Base-by-base conservation (phyloP, 2,797 vertebrate genomes). In the Petrocephalus schoutedeni region DNA sequence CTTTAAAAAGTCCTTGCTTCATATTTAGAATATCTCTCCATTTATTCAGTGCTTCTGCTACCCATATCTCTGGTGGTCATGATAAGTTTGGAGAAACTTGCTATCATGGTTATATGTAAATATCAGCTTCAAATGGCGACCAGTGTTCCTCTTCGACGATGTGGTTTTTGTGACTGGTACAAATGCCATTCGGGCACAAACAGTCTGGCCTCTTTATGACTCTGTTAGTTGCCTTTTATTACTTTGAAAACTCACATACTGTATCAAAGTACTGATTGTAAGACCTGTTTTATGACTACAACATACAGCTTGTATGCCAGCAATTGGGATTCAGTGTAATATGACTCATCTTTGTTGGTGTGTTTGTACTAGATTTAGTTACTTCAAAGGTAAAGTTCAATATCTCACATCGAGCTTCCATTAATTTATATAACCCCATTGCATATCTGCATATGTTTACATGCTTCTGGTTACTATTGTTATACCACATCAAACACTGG, bases 1-100 rank as follows among this genome's bases (percentile, higher is more conserved):
- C 71, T 83, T 51, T 74, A 23, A 77, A 85, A 58, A 28, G 58
- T 21, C 74, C 74, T 67, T 88, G 86, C 45, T 61, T 88, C 41
- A 84, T 67, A 88, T 85, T 88, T 88, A 88, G 59, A 54, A 23
- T 45, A 88, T 59, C 59, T 77, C 61, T 88, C 74, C 85, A 86
- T 80, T 80, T 80, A 80, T 49, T 49, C 41, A 45, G 41, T 21
- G 36, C 49, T 49, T 49, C 74, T 45, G 36, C 19, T 49, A 49
- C 16, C 74, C 41, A 4, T n/a, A 19, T 80, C 41, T 80, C 41
- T 41, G n/a, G 41, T 49, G 41, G 45, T 80, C 16, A 8, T 80
- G 74, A 80, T 80, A 80, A 19, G 74, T 49, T 45, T 80, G 67
- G 14, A 36, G 14, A 32, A 41, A 71, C 67, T 36, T 41, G 32